Conservation (phyloP, 2,888 invertebrate genomes). For the Himalopsyche anomala region DNA sequence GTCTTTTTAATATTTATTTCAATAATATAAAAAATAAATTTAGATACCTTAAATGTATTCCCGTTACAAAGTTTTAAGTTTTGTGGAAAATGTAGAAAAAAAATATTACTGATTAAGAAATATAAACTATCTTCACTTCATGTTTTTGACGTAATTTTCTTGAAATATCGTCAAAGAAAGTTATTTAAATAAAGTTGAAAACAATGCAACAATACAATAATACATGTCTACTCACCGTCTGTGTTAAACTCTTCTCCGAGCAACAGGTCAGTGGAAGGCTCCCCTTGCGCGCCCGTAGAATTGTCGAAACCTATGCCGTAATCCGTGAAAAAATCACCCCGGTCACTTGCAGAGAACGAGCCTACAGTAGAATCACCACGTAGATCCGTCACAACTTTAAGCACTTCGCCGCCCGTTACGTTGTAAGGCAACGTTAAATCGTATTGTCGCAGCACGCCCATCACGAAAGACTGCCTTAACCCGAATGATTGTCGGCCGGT, state of each 20-base stretch:
- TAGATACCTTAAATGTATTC: too few species aligned
- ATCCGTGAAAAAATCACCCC: slow-evolving; percentile 37
- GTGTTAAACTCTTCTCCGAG: slow-evolving; percentile 39
- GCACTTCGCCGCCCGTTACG: slow-evolving; percentile 44
- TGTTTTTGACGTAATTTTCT: too few species aligned
- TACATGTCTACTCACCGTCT: slow-evolving; percentile 7
- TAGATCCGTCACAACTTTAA: slow-evolving; percentile 24
- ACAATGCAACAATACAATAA: background rate
- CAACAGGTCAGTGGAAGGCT: slow-evolving; percentile 54
- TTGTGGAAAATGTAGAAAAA: too few species aligned
- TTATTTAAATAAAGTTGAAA: background rate
- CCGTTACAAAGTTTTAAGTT: too few species aligned
- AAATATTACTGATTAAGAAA: too few species aligned
- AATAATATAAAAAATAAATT: too few species aligned
- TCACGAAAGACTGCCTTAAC: slow-evolving; percentile 59
- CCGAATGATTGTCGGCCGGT: slow-evolving; percentile 48
- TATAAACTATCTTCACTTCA: too few species aligned
- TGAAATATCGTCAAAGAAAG: too few species aligned
- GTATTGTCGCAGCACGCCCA: slow-evolving; percentile 56
- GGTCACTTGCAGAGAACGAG: slow-evolving; percentile 27
- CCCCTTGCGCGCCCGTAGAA: background rate
- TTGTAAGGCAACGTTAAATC: slow-evolving; percentile 35
- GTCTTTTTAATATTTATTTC: too few species aligned
- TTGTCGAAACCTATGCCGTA: slow-evolving; percentile 11
- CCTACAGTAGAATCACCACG: slow-evolving; percentile 16